These are phyloP conservation scores for Xiphophorus couchianus DNA, from an alignment of 2,113 vertebrate species.

Conservation along the genomic window DNA sequence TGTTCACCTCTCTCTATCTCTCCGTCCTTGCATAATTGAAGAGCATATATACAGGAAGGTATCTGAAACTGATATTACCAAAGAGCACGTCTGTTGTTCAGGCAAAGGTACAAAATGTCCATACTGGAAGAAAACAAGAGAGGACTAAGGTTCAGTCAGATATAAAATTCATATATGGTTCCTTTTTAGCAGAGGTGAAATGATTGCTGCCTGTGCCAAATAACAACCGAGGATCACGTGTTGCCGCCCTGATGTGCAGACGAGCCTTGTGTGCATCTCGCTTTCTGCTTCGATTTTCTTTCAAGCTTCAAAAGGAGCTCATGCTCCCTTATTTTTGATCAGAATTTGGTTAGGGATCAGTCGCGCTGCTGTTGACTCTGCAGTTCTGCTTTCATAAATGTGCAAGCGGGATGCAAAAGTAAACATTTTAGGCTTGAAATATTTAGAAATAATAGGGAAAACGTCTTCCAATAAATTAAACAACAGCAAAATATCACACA, in stretches of 20 bases:
- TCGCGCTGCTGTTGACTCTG: slow-evolving; percentile 22
- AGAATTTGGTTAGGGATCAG: slow-evolving; percentile 31
- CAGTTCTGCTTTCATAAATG: slow-evolving; percentile 49
- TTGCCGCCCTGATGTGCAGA: slow-evolving; percentile 10
- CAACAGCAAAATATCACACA: neutral
- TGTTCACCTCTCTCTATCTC: slow-evolving; percentile 19
- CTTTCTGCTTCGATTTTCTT: slow-evolving; percentile 29
- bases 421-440: slow-evolving; percentile 53
- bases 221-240: slow-evolving; percentile 3
- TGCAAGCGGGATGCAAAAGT: slow-evolving; percentile 33
- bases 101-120: slow-evolving; percentile 15
- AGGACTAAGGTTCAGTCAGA: slow-evolving; percentile 9
- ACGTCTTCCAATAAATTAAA: neutral
- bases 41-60: slow-evolving; percentile 16
- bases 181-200: slow-evolving; percentile 29
- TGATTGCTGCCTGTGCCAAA: neutral
- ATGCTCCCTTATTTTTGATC: slow-evolving; percentile 8
- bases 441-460: slow-evolving; percentile 38
- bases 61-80: slow-evolving; percentile 55
- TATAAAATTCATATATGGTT: slow-evolving; percentile 11
- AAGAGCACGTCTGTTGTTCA: slow-evolving; percentile 44
- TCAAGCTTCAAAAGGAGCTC: slow-evolving; percentile 30
- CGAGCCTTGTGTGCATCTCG: slow-evolving; percentile 25
- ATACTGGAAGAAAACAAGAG: slow-evolving; percentile 8
- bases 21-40: slow-evolving; percentile 23